Conservation (phyloP, 1,140 invertebrate genomes). For the Brachionus angularis region DNA sequence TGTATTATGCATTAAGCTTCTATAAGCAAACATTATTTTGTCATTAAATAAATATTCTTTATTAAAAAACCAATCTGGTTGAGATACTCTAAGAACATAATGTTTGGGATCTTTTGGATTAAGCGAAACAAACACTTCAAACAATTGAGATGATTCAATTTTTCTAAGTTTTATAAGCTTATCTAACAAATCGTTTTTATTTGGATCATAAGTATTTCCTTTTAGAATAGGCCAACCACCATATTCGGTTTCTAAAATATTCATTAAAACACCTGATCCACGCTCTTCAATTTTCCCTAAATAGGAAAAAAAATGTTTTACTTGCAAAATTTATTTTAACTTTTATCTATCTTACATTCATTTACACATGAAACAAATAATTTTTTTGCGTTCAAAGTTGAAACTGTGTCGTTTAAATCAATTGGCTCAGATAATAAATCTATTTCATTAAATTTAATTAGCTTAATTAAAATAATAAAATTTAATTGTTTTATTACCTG, state of each 20-base stretch:
- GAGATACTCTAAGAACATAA: constrained; percentile 30
- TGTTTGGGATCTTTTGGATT: constrained; percentile 37
- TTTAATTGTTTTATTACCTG: not conserved
- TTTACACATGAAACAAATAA: constrained; percentile 15
- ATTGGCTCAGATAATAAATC: constrained; percentile 29
- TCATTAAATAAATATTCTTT: constrained; percentile 33
- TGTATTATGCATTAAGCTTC: not conserved
- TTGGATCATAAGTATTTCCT: not conserved
- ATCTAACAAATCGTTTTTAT: not conserved
- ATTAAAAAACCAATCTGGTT: constrained; percentile 42
- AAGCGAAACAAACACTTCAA: constrained; percentile 34
- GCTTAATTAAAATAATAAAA: not conserved
- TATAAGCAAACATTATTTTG: constrained; percentile 35
- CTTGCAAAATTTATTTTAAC: not conserved
- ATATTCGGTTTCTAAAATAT: constrained; percentile 5
- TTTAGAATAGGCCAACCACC: constrained; percentile 17
- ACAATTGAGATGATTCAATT: constrained; percentile 9
- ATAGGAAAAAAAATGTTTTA: not conserved
- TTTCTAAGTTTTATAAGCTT: constrained; percentile 12
- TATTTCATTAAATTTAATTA: not conserved
- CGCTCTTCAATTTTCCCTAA: constrained; percentile 32
- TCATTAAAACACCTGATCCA: not conserved
- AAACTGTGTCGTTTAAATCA: constrained; percentile 1
- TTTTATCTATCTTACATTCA: not conserved
- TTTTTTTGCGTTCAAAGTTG: constrained; percentile 32